phyloP scores from a whole-genome alignment of 2,888 invertebrate species.

The Andrena camellia region DNA sequence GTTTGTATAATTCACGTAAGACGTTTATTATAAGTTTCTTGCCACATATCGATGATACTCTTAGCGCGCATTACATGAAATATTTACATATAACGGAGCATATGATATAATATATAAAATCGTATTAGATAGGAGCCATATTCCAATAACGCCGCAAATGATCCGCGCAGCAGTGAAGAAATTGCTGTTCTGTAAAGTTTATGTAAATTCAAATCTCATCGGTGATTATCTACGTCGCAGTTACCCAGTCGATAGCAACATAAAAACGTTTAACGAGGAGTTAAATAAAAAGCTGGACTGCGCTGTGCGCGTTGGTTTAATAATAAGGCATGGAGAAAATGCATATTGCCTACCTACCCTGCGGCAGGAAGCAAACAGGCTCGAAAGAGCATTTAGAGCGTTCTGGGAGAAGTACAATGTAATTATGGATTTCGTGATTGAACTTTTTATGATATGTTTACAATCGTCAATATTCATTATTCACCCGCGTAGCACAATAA shows the following conservation, averaged over 20 bases:
- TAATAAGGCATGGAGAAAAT: slow-evolving; percentile 69
- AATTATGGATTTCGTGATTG: slow-evolving; percentile 34
- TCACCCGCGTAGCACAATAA: slow-evolving; percentile 20
- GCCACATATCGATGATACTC: neutral
- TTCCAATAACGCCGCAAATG: slow-evolving; percentile 75
- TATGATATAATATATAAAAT: neutral
- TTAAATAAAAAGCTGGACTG: slow-evolving; percentile 70
- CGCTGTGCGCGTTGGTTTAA: slow-evolving; percentile 75
- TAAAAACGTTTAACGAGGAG: slow-evolving; percentile 65
- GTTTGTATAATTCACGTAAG: slow-evolving; percentile 17
- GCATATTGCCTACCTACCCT: slow-evolving; percentile 75
- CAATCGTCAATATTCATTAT: neutral
- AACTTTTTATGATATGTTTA: too few species aligned
- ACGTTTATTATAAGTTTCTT: slow-evolving; percentile 5
- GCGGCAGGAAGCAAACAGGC: slow-evolving; percentile 68
- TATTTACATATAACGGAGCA: too few species aligned
- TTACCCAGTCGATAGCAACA: slow-evolving; percentile 73
- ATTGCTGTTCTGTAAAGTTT: slow-evolving; percentile 69
- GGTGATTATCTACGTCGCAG: slow-evolving; percentile 66
- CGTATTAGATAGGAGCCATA: slow-evolving; percentile 23
- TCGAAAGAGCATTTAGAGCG: slow-evolving; percentile 64
- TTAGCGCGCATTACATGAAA: too few species aligned
- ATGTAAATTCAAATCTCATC: slow-evolving; percentile 72
- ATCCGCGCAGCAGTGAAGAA: slow-evolving; percentile 72
- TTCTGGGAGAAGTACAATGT: slow-evolving; percentile 76